Evolutionary conservation across 2,797 vertebrate genomes (phyloP).

Genomic region (Perodicticus potto): DNA sequence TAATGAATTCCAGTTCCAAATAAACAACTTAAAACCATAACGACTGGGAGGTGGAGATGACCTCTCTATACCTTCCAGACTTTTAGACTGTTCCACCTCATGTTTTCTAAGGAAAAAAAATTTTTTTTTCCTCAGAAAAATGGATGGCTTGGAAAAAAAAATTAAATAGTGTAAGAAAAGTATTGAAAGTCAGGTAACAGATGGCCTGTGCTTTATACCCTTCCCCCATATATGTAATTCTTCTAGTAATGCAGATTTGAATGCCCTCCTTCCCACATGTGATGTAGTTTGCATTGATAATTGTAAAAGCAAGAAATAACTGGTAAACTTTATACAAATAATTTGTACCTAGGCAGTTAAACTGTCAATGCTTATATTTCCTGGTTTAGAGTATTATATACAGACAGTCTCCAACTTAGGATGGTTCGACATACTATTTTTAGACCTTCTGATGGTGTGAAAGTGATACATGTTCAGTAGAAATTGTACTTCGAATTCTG

Average conservation of each 20-base stretch:
- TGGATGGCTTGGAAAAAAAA: background rate
- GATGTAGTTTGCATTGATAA: background rate
- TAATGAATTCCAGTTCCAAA: slow-evolving; percentile 10
- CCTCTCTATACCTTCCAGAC: background rate
- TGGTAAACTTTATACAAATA: slow-evolving; percentile 18
- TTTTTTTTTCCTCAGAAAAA: background rate
- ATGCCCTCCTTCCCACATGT: background rate
- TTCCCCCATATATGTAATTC: background rate
- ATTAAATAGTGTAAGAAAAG: background rate
- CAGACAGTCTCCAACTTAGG: background rate
- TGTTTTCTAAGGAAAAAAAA: background rate
- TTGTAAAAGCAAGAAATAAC: slow-evolving; percentile 28
- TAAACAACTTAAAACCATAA: background rate
- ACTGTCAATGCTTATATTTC: background rate
- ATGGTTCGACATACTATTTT: background rate
- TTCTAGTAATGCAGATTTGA: background rate
- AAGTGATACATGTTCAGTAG: background rate
- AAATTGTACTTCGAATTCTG: background rate
- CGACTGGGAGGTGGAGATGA: background rate
- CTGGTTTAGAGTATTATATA: background rate
- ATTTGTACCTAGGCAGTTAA: background rate
- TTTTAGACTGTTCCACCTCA: background rate
- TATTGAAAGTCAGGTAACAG: background rate
- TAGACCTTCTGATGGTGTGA: background rate
- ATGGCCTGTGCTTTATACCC: background rate